These are phyloP conservation scores for Chrysemys picta DNA, from an alignment of 2,113 vertebrate species.

Conservation along the genomic window DNA sequence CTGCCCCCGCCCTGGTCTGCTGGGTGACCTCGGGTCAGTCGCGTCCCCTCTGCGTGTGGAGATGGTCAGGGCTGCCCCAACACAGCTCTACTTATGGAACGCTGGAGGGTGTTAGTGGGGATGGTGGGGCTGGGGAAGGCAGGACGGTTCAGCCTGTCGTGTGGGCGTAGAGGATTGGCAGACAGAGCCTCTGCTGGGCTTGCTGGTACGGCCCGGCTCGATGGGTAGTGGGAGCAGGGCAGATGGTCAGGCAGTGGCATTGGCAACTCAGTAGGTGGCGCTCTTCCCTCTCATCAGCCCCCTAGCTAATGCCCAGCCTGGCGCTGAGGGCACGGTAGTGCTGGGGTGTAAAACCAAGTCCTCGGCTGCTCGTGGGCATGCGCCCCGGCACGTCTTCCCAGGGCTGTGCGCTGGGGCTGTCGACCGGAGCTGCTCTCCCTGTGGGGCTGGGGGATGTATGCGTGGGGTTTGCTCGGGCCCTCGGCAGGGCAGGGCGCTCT, in stretches of 20 bases:
- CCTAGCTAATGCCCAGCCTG: not conserved
- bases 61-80: not conserved
- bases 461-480: not conserved
- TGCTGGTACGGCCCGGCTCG: not conserved
- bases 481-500: not conserved
- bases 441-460: too few relatives aligned
- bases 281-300: not conserved
- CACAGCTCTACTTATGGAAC: too few relatives aligned
- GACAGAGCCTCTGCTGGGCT: not conserved
- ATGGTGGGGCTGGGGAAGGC: too few relatives aligned
- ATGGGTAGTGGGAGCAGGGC: not conserved
- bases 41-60: not conserved
- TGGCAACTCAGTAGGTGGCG: not conserved
- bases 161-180: too few relatives aligned
- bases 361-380: not conserved
- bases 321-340: not conserved
- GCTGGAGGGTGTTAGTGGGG: too few relatives aligned
- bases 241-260: not conserved
- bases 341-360: not conserved
- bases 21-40: too few relatives aligned
- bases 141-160: not conserved
- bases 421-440: too few relatives aligned
- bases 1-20: too few relatives aligned
- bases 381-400: too few relatives aligned
- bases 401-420: too few relatives aligned